These are phyloP conservation scores for Taxidea taxus DNA, from an alignment of 2,113 vertebrate genomes.

Conservation along the genomic window DNA sequence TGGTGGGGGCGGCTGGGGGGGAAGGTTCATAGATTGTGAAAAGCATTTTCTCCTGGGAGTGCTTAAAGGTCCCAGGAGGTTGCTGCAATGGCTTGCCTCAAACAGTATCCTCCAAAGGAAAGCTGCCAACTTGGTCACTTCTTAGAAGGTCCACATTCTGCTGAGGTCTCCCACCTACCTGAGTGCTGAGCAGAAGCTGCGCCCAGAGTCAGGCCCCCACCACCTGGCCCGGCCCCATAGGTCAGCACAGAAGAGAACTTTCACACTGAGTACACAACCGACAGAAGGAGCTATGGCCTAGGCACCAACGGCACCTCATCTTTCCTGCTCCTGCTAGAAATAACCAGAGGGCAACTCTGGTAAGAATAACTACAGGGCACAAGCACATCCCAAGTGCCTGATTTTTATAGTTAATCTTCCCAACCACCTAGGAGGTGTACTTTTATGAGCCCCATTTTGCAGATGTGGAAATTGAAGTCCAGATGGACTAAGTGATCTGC, in stretches of 20 bases:
- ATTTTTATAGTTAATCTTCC: not conserved
- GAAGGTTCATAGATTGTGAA: not conserved
- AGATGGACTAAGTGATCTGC: not conserved
- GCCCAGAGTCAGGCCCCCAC: not conserved
- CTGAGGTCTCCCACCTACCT: not conserved
- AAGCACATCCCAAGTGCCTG: no score
- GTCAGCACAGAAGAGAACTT: not conserved
- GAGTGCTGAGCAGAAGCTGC: not conserved
- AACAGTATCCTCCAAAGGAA: not conserved
- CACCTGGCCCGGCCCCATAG: not conserved
- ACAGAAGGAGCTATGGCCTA: not conserved
- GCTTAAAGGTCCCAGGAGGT: not conserved
- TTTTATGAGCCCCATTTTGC: not conserved
- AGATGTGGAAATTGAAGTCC: not conserved
- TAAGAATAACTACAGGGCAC: not conserved
- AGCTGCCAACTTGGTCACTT: not conserved
- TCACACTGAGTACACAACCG: fast-evolving
- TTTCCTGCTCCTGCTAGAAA: not conserved
- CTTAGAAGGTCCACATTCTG: not conserved
- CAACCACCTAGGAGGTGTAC: not conserved
- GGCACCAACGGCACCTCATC: fast-evolving
- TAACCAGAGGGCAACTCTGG: not conserved
- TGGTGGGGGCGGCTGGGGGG: no score
- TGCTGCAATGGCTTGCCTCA: not conserved
- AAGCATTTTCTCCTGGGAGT: not conserved